Conservation (phyloP, 2,888 invertebrate species). For the Stenotaenia linearis region DNA sequence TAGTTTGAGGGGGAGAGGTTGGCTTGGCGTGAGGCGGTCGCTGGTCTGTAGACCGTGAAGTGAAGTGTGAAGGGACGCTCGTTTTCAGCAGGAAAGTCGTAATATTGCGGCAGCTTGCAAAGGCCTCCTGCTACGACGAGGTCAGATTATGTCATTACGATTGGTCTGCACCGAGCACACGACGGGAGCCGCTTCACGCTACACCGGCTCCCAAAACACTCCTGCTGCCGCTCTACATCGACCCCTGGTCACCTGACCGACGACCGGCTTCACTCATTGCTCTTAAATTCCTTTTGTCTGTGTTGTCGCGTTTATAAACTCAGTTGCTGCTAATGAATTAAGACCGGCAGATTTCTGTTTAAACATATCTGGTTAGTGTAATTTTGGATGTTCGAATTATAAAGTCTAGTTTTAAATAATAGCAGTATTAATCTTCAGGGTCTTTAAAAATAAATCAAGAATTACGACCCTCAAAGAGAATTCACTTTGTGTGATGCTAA, state of each 20-base stretch:
- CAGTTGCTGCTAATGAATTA: background rate
- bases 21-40: background rate
- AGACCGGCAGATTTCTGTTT: no score
- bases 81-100: conserved; percentile 5
- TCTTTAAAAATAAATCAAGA: no score
- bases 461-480: no score
- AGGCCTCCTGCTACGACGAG: background rate
- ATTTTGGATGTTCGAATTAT: no score
- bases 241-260: conserved; percentile 24
- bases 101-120: conserved; percentile 1
- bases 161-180: background rate
- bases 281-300: background rate
- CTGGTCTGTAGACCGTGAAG: background rate
- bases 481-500: no score
- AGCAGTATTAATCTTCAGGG: no score
- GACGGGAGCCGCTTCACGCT: conserved; percentile 2
- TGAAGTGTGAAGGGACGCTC: conserved; percentile 12
- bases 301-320: background rate
- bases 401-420: no score
- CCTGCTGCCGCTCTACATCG: background rate
- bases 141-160: conserved; percentile 27
- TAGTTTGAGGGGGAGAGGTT: background rate
- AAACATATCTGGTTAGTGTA: no score
- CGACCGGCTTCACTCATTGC: background rate
- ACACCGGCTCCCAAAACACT: background rate